Percentiles rank a stretch among this genome's conserved stretches.
These are phyloP conservation scores for Colistium nudipinnis DNA, from an alignment of 2,113 vertebrate genomes.

Conservation along the genomic window DNA sequence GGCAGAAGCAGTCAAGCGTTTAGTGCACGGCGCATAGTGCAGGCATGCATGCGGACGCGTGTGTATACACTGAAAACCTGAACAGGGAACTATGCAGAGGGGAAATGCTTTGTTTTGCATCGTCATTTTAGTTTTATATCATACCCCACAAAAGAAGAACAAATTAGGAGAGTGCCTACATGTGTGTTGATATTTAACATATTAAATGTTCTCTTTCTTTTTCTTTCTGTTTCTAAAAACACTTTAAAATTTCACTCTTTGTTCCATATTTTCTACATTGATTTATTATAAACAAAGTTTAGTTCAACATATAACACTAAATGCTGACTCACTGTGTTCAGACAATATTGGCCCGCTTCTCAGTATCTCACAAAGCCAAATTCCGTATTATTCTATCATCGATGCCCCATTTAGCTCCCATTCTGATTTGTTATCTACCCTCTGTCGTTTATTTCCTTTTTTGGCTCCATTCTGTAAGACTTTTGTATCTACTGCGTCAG, in stretches of 20 bases:
- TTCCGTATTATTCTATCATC: too few species aligned
- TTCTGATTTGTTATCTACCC: background rate
- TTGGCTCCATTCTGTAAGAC: background rate
- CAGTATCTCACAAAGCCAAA: too few species aligned
- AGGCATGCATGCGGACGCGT: constrained; percentile 33
- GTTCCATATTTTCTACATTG: too few species aligned
- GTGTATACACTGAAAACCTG: background rate
- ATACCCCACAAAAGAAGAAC: background rate
- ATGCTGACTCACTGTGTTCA: too few species aligned
- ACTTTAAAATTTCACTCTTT: too few species aligned
- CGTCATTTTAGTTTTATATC: background rate
- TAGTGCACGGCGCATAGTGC: constrained; percentile 13
- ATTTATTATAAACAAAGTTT: too few species aligned
- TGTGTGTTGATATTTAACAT: background rate
- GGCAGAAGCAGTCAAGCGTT: constrained; percentile 45
- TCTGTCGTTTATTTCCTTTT: constrained; percentile 7
- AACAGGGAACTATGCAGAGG: background rate
- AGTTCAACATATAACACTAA: too few species aligned
- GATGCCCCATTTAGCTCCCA: too few species aligned
- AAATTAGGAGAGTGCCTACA: too few species aligned
- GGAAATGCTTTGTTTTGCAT: background rate
- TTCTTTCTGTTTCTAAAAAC: background rate
- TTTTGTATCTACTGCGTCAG: background rate
- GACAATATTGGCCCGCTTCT: too few species aligned
- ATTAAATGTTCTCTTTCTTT: too few species aligned